These are phyloP conservation scores for Otolemur crassicaudatus DNA, from an alignment of 2,797 vertebrate genomes.

Conservation along the genomic window DNA sequence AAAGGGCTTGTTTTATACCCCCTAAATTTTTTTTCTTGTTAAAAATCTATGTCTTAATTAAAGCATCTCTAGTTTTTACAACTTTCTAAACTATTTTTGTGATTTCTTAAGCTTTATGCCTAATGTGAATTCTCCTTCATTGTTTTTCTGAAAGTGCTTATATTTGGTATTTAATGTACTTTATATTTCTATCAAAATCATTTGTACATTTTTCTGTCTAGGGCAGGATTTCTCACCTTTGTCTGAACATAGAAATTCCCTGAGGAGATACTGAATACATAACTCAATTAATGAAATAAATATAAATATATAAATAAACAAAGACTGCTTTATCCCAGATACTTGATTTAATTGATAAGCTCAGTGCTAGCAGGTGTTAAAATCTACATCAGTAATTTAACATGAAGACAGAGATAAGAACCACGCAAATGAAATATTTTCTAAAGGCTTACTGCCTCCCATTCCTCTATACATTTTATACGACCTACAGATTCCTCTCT, in stretches of 20 bases:
- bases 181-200: neutral
- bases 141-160: neutral
- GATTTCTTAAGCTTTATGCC: neutral
- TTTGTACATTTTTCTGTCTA: neutral
- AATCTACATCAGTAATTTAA: neutral
- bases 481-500: neutral
- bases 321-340: neutral
- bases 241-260: neutral
- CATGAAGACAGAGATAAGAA: neutral
- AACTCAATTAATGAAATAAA: neutral
- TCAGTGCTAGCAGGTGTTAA: neutral
- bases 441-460: neutral
- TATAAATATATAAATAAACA: neutral
- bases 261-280: neutral
- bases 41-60: conserved; percentile 9
- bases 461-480: neutral
- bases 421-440: neutral
- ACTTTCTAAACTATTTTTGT: neutral
- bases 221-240: neutral
- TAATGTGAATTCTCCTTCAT: neutral
- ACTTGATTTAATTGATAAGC: neutral
- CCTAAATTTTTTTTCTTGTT: neutral
- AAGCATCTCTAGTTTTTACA: neutral
- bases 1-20: neutral
- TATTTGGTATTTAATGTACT: neutral